Base-by-base conservation (phyloP, 2,113 vertebrate genomes). In the Odontesthes bonariensis region DNA sequence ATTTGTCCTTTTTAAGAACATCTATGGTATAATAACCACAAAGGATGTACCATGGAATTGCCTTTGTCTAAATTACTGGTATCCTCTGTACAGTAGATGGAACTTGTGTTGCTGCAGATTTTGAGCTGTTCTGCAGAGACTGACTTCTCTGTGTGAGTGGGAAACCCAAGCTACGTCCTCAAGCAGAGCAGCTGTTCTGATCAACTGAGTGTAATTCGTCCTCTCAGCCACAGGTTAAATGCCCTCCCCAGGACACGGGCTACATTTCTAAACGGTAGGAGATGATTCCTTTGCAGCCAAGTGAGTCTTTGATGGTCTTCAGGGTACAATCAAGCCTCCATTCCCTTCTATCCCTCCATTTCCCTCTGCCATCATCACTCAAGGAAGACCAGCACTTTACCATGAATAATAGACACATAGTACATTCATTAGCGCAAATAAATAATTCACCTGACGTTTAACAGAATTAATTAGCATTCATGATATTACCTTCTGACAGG, bases 341-440 rank as follows among this genome's bases (percentile, higher is more conserved):
- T 53, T 75, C 82, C 69, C 66, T 66, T 89, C 86, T 82, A 69
- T 69, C 59, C 66, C 73, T 55, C 72, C 53, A 51, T 79, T 83
- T 78, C 70, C 69, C 63, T 57, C 64, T 19, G 69, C 86, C 88
- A 89, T 89, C 82, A 70, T 79, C 72, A 59, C 70, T 77, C 22
- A 63, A 77, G 73, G 63, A 85, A 59, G 31, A 71, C 53, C 77
- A 42, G 46, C 53, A 19, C 68, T 80, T 38, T 61, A 69, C 16
- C 32, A 85, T 90, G 69, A 84, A 92, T 87, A 86, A 82, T 86
- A 60, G n/a, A 91, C 82, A 57, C 31, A 35, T 40, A 40, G 72
- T 49, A 12, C 49, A 56, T 11, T 83, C 79, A 86, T 88, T 83
- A 85, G 79, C 87, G 74, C 83, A 61, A 87, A 89, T 91, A 82